Conservation (phyloP, 2,888 invertebrate species). For the Euspilapteryx auroguttella region DNA sequence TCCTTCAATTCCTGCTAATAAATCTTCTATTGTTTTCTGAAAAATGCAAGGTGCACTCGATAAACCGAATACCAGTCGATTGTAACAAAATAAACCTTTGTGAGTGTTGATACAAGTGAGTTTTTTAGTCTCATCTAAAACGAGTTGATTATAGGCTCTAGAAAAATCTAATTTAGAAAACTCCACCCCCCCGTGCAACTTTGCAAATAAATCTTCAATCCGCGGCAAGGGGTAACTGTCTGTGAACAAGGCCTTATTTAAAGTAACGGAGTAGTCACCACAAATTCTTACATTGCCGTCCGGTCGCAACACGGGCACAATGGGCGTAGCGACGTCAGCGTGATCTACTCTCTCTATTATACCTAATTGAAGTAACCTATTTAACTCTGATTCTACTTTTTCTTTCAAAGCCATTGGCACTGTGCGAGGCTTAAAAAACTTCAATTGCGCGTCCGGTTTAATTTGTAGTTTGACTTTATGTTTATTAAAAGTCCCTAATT, state of each 20-base stretch:
- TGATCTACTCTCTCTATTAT: conserved; percentile 1
- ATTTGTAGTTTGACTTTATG: too few species aligned
- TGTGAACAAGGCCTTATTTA: conserved; percentile 1
- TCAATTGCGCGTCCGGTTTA: too few species aligned
- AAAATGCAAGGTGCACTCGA: too few species aligned
- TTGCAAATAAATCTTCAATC: conserved; percentile 1
- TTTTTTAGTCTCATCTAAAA: conserved; percentile 1
- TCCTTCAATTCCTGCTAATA: too few species aligned
- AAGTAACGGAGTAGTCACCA: background rate
- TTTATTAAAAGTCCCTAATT: too few species aligned
- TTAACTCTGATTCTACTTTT: background rate
- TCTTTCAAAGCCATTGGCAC: background rate
- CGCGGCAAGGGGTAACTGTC: conserved; percentile 2
- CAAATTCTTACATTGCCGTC: background rate
- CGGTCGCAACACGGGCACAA: background rate
- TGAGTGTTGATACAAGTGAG: too few species aligned
- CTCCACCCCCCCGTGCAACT: conserved; percentile 1
- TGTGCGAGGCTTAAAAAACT: too few species aligned
- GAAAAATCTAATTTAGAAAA: conserved; percentile 2
- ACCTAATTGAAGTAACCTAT: background rate
- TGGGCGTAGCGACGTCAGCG: background rate
- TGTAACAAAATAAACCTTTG: too few species aligned
- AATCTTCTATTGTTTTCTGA: too few species aligned
- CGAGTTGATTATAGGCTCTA: conserved; percentile 1
- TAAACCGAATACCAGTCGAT: too few species aligned